These are phyloP conservation scores for Indri indri DNA, from an alignment of 2,113 vertebrate species.

Conservation along the genomic window DNA sequence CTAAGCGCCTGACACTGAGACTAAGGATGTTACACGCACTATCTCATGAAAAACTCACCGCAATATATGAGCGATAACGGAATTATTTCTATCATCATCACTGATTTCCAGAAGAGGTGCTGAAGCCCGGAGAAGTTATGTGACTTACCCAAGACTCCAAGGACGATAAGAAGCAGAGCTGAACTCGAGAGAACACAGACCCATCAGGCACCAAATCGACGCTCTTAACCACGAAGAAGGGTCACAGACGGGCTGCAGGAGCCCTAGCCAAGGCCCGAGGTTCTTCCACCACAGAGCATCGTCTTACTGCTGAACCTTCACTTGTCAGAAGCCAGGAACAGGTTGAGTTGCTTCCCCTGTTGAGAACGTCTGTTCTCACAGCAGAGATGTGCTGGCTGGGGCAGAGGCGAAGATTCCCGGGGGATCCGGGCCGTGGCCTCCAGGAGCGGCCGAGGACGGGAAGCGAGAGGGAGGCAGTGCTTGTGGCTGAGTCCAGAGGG, in stretches of 20 bases:
- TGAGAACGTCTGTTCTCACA: accelerated
- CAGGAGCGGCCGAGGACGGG: background rate
- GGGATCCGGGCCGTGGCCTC: background rate
- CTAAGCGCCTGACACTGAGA: background rate
- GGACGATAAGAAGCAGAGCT: background rate
- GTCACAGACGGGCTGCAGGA: accelerated
- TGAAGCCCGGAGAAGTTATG: background rate
- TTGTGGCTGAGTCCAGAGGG: background rate
- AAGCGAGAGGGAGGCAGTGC: accelerated
- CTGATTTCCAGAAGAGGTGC: background rate
- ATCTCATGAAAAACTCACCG: background rate
- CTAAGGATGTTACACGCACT: accelerated
- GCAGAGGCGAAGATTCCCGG: background rate
- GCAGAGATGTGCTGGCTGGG: accelerated
- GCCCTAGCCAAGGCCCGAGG: accelerated
- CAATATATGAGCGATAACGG: background rate
- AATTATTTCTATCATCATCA: background rate
- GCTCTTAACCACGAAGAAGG: accelerated
- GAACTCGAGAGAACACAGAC: accelerated
- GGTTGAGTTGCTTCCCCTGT: background rate
- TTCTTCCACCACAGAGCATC: accelerated
- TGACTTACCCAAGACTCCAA: background rate
- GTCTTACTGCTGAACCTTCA: background rate
- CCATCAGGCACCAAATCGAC: background rate
- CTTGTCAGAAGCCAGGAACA: background rate